Base-by-base conservation (phyloP, 2,113 vertebrate genomes). In the Euleptes europaea region DNA sequence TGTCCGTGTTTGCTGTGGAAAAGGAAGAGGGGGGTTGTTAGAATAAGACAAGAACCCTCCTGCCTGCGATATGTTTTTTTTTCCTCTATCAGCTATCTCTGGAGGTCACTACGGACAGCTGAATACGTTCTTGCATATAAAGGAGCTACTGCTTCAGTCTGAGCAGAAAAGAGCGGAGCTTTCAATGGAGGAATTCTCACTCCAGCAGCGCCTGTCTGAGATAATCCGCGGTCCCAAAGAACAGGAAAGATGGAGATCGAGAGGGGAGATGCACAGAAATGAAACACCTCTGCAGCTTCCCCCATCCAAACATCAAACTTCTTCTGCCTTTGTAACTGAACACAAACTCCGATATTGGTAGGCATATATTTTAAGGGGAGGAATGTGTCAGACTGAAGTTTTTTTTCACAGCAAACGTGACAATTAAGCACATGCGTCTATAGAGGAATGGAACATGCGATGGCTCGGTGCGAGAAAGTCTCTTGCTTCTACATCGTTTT, bases 1-100 rank as follows among this genome's bases (percentile, higher is more conserved):
- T 75, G 98, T 98, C 94, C 97, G 97, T 91, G 98, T 98, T 98
- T 99, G 98, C 98, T 99, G 94, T 94, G 94, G 94, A 95, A 94
- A 82, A 86, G 94, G 89, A 82, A 90, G 89, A 79, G 28, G 82
- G n/a, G 83, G 3, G n/a, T n/a, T 0, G 3, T 92, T 73, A 94
- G 65, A 0, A 8, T 2, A 83, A 87, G 26, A 69, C 80, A 35
- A 12, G 42, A 38, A 44, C 21, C 51, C 71, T 21, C 0, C 26
- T 11, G 51, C 63, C 35, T 88, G 65, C 1, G 54, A 38, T 31
- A 73, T 21, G 17, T 19, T 66, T 31, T 2, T 2, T 49, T 72
- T 33, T 26, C 77, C 35, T 73, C 15, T 60, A 83, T 8, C 0
- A 49, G 35, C 13, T 63, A 51, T 31, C 38, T 35, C 84, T 1